phyloP scores from a whole-genome alignment of 2,888 invertebrate species.

The Phyllotreta striolata region DNA sequence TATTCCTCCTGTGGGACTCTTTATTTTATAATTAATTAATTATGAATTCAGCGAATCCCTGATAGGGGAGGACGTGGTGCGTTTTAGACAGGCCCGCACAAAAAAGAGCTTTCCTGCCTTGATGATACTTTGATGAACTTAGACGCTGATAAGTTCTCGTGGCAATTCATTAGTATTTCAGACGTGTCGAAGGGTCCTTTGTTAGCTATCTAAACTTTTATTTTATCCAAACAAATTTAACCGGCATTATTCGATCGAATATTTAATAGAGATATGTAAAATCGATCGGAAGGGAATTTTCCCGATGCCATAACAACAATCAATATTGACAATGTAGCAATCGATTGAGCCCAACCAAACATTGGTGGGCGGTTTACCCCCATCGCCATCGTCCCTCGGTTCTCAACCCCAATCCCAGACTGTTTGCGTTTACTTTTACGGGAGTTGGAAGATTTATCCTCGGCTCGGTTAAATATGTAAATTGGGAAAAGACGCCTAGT shows the following conservation, averaged over 20 bases:
- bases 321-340: conserved; percentile 48
- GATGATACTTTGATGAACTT: conserved; percentile 36
- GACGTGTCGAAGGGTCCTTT: neutral
- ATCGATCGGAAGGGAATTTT: conserved; percentile 7
- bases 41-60: conserved; percentile 35
- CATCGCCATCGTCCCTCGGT: neutral
- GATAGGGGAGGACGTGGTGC: conserved; percentile 32
- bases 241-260: too few relatives aligned
- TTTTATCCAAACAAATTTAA: too few relatives aligned
- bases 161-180: conserved; percentile 16
- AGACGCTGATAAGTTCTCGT: conserved; percentile 23
- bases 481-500: conserved; percentile 23
- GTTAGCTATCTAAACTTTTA: neutral
- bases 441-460: conserved; percentile 18
- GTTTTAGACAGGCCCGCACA: conserved; percentile 25
- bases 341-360: conserved; percentile 46
- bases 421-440: conserved; percentile 41
- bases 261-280: neutral
- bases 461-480: conserved; percentile 24
- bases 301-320: conserved; percentile 15
- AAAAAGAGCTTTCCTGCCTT: conserved; percentile 31
- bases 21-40: conserved; percentile 40
- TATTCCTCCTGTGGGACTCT: conserved; percentile 27
- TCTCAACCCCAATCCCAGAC: conserved; percentile 30
- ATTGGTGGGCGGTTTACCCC: conserved; percentile 21